These are phyloP conservation scores for Girardinichthys multiradiatus DNA, from an alignment of 2,113 vertebrate species.

Conservation along the genomic window DNA sequence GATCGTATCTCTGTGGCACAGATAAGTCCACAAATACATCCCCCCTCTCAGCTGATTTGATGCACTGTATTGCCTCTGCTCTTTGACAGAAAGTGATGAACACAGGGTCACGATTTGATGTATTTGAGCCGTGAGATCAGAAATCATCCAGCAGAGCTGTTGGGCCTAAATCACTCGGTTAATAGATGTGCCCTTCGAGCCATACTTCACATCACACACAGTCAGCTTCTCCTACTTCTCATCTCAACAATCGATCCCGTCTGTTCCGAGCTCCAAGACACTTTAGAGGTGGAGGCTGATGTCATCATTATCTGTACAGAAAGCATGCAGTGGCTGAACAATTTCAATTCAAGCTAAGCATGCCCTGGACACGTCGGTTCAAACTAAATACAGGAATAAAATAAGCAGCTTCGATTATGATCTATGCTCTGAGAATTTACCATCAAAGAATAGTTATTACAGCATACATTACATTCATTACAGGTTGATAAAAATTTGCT, in stretches of 20 bases:
- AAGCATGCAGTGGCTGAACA: neutral
- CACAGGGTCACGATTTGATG: conserved; percentile 28
- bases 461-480: too few relatives aligned
- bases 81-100: conserved; percentile 45
- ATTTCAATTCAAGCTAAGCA: too few relatives aligned
- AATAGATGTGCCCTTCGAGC: conserved; percentile 39
- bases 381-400: neutral
- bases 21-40: neutral
- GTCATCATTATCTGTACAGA: neutral
- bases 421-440: too few relatives aligned
- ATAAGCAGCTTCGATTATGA: too few relatives aligned
- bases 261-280: neutral
- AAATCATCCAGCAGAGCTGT: conserved; percentile 35
- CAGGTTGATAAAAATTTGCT: too few relatives aligned
- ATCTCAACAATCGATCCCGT: neutral
- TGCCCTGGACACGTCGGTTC: neutral
- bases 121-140: conserved; percentile 19
- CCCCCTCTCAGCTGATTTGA: conserved; percentile 20
- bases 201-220: conserved; percentile 1
- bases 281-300: neutral
- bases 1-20: neutral
- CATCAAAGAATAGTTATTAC: too few relatives aligned
- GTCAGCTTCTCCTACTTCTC: neutral
- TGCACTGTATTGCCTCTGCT: conserved; percentile 22
- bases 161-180: conserved; percentile 37